Evolutionary conservation across 2,113 vertebrate genomes (phyloP).

Genomic region (Stictonetta naevosa): DNA sequence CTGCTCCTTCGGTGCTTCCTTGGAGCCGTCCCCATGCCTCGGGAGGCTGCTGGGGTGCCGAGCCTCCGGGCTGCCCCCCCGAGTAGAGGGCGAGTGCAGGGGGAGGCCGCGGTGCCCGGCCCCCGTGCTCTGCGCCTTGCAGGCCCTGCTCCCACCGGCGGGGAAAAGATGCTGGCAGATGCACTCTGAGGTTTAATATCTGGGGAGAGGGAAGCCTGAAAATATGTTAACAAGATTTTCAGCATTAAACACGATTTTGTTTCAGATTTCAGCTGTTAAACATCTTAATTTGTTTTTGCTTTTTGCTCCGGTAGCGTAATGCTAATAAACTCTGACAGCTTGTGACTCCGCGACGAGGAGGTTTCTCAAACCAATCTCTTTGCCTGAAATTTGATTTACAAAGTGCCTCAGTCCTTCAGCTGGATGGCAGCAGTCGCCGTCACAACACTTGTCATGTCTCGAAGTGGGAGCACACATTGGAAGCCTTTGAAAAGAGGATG

Average conservation of each 20-base stretch:
- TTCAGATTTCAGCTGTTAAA: constrained; percentile 80
- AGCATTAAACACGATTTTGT: constrained; percentile 77
- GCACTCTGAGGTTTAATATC: constrained; percentile 58
- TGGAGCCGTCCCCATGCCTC: background rate
- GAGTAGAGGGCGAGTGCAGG: too few species aligned
- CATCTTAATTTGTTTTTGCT: constrained; percentile 81
- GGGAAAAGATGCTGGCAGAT: constrained; percentile 63
- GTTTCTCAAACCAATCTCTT: constrained; percentile 75
- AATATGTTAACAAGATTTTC: constrained; percentile 78
- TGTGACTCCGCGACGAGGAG: constrained; percentile 54
- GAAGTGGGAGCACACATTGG: constrained; percentile 11
- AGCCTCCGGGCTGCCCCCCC: too few species aligned
- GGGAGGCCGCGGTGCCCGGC: background rate
- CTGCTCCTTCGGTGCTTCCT: background rate
- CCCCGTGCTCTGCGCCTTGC: background rate
- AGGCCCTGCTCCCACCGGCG: background rate
- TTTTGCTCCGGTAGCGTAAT: constrained; percentile 74
- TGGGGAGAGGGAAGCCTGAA: constrained; percentile 70
- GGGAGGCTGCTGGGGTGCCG: background rate
- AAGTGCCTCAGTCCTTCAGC: constrained; percentile 75
- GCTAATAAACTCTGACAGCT: constrained; percentile 77
- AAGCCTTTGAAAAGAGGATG: background rate
- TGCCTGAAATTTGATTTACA: constrained; percentile 77
- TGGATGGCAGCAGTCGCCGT: constrained; percentile 49
- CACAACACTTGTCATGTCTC: constrained; percentile 57